Evolutionary conservation across 2,888 invertebrate species (phyloP).

Genomic region (Rotaria sp.): DNA sequence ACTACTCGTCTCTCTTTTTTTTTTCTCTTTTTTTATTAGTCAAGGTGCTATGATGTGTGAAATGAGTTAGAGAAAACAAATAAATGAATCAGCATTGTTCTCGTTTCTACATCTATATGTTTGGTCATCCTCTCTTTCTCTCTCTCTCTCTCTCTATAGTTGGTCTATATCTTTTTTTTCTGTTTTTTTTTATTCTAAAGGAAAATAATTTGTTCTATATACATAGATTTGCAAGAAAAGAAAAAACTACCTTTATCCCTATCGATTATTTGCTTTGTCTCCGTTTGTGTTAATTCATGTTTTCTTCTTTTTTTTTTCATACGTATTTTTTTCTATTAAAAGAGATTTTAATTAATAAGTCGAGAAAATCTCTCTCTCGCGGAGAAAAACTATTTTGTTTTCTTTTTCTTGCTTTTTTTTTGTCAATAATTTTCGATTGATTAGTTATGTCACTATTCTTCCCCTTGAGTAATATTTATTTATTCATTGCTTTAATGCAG

Average conservation of each 20-base stretch:
- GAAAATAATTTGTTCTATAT: background rate
- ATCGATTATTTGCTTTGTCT: background rate
- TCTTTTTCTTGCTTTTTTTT: background rate
- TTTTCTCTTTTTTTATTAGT: background rate
- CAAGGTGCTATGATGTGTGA: constrained; percentile 19
- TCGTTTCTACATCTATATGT: constrained; percentile 11
- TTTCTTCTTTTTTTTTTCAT: background rate
- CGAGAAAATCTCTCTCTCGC: constrained; percentile 9
- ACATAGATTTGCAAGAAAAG: constrained; percentile 5
- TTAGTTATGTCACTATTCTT: background rate
- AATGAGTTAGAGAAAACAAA: constrained; percentile 7
- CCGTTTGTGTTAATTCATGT: background rate
- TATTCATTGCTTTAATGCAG: background rate
- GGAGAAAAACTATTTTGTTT: background rate
- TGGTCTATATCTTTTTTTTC: background rate
- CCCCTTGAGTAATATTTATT: background rate
- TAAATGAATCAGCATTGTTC: background rate
- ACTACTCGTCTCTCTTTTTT: background rate
- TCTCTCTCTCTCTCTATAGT: background rate
- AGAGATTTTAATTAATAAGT: background rate
- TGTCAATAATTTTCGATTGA: background rate
- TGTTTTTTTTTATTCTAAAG: background rate
- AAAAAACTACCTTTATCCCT: constrained; percentile 6
- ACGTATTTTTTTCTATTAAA: constrained; percentile 9
- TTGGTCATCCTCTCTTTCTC: background rate